Evolutionary conservation across 2,113 vertebrate genomes (phyloP).

Genomic region (Ranitomeya variabilis): DNA sequence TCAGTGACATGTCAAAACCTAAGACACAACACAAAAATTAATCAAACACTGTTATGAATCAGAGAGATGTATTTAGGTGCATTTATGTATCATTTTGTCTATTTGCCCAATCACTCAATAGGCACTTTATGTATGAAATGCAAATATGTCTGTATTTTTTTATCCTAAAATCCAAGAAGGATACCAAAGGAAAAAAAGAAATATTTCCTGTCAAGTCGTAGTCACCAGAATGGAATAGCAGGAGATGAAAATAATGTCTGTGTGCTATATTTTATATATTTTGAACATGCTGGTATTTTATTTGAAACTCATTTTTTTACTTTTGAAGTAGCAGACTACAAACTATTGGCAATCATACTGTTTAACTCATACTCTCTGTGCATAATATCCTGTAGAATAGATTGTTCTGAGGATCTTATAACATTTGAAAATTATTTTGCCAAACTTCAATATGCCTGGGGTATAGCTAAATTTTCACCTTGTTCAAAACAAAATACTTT

Average conservation of each 20-base stretch:
- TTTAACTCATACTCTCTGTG: background rate
- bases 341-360: constrained; percentile 2
- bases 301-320: constrained; percentile 8
- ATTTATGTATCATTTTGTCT: constrained; percentile 58
- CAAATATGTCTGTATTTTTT: constrained; percentile 29
- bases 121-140: constrained; percentile 50
- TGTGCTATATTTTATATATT: constrained; percentile 47
- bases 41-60: constrained; percentile 57
- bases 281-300: constrained; percentile 32
- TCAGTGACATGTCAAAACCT: constrained; percentile 54
- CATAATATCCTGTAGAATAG: background rate
- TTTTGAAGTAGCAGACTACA: constrained; percentile 16
- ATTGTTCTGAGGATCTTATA: background rate
- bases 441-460: background rate
- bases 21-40: constrained; percentile 56
- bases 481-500: background rate
- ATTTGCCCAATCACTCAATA: constrained; percentile 32
- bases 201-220: constrained; percentile 35
- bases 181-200: constrained; percentile 42
- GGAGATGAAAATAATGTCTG: constrained; percentile 39
- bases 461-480: background rate
- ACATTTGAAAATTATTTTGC: background rate
- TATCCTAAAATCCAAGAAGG: constrained; percentile 49
- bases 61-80: constrained; percentile 50
- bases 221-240: constrained; percentile 43